Base-by-base conservation (phyloP, 2,113 vertebrate species). In the Charadrius vociferus region DNA sequence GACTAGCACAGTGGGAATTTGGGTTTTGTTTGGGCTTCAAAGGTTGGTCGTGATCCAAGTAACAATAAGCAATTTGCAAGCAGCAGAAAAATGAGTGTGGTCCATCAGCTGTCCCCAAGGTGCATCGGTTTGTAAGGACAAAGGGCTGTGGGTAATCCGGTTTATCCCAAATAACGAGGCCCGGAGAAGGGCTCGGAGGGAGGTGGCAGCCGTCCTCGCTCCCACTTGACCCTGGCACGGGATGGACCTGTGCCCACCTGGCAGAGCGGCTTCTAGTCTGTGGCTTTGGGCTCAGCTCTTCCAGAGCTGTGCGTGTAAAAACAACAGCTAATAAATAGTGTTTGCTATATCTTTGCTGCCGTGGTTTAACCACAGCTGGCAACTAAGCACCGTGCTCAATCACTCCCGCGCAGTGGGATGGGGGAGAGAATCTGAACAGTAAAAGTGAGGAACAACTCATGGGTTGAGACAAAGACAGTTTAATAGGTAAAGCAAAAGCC, bases 81-180 rank as follows among this genome's bases (percentile, higher is more conserved):
- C 62, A 30, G 62, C 15, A 84, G 65, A 24, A 56, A 32, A 41
- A 49, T 1, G 24, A 21, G 17, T 6, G 23, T 12, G 6, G 43
- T 16, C 56, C 12, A 0, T 50, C 27, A 43, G 50, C 49, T 50
- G 45, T 45, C 49, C 49, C 43, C 67, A 1, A 6, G 23, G 32
- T 11, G 10, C 2, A 1, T 3, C 1, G 0, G 14, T 12, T 10
- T 29, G 41, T 27, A 7, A 14, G 32, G 18, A 9, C 1, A 0
- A 34, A n/a, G 55, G 37, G 26, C 70, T 72, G 53, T 3, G 41
- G 53, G n/a, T 9, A 9, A 41, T 45, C 29, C 49, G 37, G 8
- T 12, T 36, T 32, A 32, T 55, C 32, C 43, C 65, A 65, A n/a
- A 59, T 59, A 39, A 19, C 3, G 22, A 24, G 36, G 37, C 30